A percentile compares a stretch with the other conserved stretches of the same genome.
Conservation (phyloP, 2,113 vertebrate genomes). For the Anhinga anhinga region DNA sequence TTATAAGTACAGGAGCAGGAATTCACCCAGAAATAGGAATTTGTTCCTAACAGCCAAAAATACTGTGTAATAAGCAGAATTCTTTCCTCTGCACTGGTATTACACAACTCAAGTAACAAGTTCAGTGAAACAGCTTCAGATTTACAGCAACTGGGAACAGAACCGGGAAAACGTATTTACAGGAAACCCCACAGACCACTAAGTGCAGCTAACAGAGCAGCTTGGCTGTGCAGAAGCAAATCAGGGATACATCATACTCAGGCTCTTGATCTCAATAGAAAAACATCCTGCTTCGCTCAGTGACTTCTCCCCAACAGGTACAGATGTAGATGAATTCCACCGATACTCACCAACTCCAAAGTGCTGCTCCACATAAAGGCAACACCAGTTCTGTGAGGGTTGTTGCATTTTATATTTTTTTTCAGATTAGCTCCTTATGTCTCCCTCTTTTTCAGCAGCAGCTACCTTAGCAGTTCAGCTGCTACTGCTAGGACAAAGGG, state of each 20-base stretch:
- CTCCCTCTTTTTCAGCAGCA: not conserved
- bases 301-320: not conserved
- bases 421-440: not conserved
- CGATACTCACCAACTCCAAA: not conserved
- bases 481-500: not conserved
- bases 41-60: not conserved
- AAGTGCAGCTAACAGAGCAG: not conserved
- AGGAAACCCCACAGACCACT: not conserved
- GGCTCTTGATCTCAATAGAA: not conserved
- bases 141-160: not conserved
- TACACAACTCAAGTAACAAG: not conserved
- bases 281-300: not conserved
- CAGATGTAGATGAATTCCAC: not conserved
- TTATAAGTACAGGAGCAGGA: not conserved
- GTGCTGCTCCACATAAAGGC: fast-evolving
- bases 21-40: not conserved
- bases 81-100: not conserved
- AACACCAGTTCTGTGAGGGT: not conserved
- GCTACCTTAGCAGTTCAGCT: not conserved
- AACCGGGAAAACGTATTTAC: not conserved
- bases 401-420: too few relatives aligned
- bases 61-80: not conserved
- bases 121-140: not conserved
- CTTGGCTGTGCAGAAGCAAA: not conserved
- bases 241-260: not conserved